These are phyloP conservation scores for Solenopsis fugax DNA, from an alignment of 1,140 invertebrate species.

Conservation along the genomic window DNA sequence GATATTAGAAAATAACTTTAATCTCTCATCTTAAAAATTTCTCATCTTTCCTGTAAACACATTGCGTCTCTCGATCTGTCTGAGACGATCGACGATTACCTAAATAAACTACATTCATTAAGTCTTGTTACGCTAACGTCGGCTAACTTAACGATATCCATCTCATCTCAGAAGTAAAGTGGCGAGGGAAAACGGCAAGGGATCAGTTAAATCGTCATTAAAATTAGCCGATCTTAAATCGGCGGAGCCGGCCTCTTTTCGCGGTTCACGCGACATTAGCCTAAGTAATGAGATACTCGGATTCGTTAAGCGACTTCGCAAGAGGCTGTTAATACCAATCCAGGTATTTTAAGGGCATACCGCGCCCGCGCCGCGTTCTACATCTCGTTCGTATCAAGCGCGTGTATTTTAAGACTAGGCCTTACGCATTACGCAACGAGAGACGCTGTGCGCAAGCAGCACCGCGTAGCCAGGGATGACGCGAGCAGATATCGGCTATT, in stretches of 20 bases:
- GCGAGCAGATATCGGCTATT: conserved; percentile 10
- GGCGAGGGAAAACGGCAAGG: background rate
- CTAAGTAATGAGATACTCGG: conserved; percentile 25
- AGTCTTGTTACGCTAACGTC: background rate
- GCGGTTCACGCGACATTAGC: background rate
- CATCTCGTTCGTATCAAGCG: conserved; percentile 34
- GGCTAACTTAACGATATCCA: background rate
- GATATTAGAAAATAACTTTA: background rate
- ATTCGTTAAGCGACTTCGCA: conserved; percentile 27
- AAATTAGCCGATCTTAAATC: conserved; percentile 26
- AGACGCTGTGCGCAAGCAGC: background rate
- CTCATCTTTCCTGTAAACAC: background rate
- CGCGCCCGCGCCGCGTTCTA: background rate
- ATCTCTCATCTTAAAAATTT: background rate
- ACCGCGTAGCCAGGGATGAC: conserved; percentile 10
- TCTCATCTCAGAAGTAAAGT: background rate
- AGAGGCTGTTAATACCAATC: conserved; percentile 11
- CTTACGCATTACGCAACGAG: conserved; percentile 35
- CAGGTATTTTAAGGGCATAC: conserved; percentile 33
- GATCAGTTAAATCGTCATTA: background rate
- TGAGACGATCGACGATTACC: background rate
- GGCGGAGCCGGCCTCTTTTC: background rate
- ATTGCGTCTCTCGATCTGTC: background rate
- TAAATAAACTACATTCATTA: conserved; percentile 25
- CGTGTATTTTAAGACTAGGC: conserved; percentile 44